Evolutionary conservation across 2,113 vertebrate genomes (phyloP), one percentile per base, ranked within the genome.

Genomic region (Cyprinodon brontotheroides): DNA sequence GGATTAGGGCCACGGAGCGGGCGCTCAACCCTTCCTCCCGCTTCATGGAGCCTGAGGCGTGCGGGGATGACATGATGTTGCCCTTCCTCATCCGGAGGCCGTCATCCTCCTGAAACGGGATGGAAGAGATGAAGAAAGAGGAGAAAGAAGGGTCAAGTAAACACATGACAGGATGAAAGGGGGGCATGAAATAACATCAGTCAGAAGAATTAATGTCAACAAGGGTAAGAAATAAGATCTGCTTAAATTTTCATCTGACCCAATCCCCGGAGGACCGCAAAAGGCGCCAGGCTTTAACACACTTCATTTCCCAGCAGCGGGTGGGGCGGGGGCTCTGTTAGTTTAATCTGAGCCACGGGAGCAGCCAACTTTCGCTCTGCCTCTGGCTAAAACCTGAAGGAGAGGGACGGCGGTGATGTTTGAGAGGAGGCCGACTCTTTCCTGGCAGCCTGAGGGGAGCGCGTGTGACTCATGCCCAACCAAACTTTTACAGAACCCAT

Each of bases 11-110:
- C 20, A 98, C 92, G 62, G 95, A 91, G 91, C 97, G 95, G 88
- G 93, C 88, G 86, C 94, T 97, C 78, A 96, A 87, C 74, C 96
- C 96, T 86, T 99, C 97, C 0, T 99, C 97, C 92, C 95, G 96
- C 87, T 95, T 95, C 68, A 92, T 77, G 53, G 77, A 37, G 37
- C 94, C 87, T 5, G 92, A 91, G 50, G 95, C 83, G 48, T 97
- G 96, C 90, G 94, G 96, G 89, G 93, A 95, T 72, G 95, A 94
- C 86, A 94, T 95, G 75, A 90, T 88, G 0, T 93, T 84, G 76
- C 88, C 92, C 95, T 97, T 98, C 94, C 97, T 95, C 96, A 96
- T 95, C 90, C 97, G 95, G 80, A 97, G 93, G 12, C 97, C 97
- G 4, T 97, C 97, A 82, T 98, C 97, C 87, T 99, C 98, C 97